Percentiles rank a stretch among this genome's conserved stretches.
Conservation (phyloP, 2,888 invertebrate species). For the Euclidia mi region DNA sequence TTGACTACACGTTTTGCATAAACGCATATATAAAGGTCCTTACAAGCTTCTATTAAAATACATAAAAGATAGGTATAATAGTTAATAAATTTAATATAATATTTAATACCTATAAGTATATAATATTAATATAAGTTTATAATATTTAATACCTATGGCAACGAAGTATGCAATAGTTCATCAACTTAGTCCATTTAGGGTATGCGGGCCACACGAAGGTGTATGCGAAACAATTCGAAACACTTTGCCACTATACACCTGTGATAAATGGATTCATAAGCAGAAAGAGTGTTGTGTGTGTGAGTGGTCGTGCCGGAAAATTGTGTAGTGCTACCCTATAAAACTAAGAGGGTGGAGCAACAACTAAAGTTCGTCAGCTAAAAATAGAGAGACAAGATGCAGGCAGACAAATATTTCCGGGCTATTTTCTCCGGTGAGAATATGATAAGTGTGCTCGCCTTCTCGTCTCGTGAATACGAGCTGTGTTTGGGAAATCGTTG, state of each 20-base stretch:
- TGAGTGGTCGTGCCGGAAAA: constrained; percentile 49
- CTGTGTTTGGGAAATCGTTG: no score
- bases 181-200: constrained; percentile 34
- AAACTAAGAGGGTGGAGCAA: constrained; percentile 40
- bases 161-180: constrained; percentile 26
- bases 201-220: constrained; percentile 37
- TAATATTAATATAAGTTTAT: no score
- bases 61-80: no score
- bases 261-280: constrained; percentile 64
- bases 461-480: no score
- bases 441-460: background rate
- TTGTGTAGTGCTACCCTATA: constrained; percentile 50
- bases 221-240: constrained; percentile 50
- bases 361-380: constrained; percentile 38
- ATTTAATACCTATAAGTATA: no score
- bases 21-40: no score
- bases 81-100: no score
- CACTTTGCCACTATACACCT: constrained; percentile 46
- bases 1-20: no score
- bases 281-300: constrained; percentile 49
- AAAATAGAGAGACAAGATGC: constrained; percentile 47
- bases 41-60: no score
- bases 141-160: constrained; percentile 7
- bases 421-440: constrained; percentile 4
- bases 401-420: constrained; percentile 29